A percentile compares a stretch with the other conserved stretches of the same genome.
Evolutionary conservation across 1,140 invertebrate genomes (phyloP).

Genomic region (Brachionus rotundiformis): DNA sequence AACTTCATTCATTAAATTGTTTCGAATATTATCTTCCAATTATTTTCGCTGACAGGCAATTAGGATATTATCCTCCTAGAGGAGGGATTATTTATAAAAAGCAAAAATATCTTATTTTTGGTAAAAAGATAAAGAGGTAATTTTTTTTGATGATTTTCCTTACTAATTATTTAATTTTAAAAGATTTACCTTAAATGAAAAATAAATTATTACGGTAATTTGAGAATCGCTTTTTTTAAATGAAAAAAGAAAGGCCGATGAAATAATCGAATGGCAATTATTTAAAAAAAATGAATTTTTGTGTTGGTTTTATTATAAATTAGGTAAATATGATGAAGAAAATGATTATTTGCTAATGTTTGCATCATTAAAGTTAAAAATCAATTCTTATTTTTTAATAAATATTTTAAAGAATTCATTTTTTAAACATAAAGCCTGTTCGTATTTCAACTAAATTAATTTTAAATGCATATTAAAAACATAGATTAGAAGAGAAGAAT

Average conservation of each 20-base stretch:
- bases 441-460: not conserved
- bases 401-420: not conserved
- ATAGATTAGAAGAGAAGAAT: not conserved
- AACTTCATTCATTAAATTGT: not conserved
- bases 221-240: not conserved
- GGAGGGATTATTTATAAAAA: not conserved
- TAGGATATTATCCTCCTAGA: not conserved
- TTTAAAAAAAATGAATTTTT: constrained; percentile 18
- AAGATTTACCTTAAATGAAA: not conserved
- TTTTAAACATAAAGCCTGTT: not conserved
- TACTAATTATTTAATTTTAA: not conserved
- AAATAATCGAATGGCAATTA: constrained; percentile 8
- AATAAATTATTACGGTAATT: not conserved
- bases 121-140: not conserved
- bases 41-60: not conserved
- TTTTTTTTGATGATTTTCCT: not conserved
- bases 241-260: not conserved
- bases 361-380: not conserved
- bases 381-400: not conserved
- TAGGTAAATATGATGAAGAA: not conserved
- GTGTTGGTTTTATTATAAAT: not conserved
- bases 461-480: not conserved
- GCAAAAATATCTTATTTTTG: not conserved
- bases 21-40: not conserved
- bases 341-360: not conserved